phyloP scores from a whole-genome alignment of 2,797 vertebrate genomes.

The Gymnothorax reevesii region DNA sequence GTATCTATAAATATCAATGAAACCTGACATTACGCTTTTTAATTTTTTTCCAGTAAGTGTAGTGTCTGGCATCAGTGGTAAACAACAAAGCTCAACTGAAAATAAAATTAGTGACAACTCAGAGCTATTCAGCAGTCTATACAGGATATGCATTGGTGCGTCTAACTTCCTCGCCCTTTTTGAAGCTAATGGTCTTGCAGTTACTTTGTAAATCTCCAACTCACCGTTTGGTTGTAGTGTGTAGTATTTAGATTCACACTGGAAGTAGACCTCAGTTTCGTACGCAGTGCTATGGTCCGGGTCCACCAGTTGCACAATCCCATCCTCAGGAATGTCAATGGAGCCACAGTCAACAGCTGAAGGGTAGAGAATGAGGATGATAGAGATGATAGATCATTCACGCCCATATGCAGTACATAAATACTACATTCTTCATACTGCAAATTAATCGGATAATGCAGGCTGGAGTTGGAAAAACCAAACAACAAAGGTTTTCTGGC shows the following conservation, averaged over 20 bases:
- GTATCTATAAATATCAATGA: background rate
- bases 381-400: background rate
- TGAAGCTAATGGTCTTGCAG: background rate
- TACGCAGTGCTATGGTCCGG: conserved; percentile 60
- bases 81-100: background rate
- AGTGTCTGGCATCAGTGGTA: background rate
- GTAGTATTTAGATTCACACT: conserved; percentile 78
- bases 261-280: conserved; percentile 64
- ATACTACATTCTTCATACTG: too few species aligned
- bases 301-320: conserved; percentile 47
- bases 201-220: background rate
- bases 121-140: background rate
- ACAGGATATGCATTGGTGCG: background rate
- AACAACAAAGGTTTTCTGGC: too few species aligned
- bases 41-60: background rate
- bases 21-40: too few species aligned
- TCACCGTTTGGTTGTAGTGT: conserved; percentile 62
- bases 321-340: conserved; percentile 60
- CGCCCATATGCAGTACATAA: background rate
- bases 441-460: too few species aligned
- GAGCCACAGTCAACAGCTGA: conserved; percentile 81
- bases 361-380: background rate
- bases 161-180: background rate
- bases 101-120: background rate
- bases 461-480: too few species aligned